These are phyloP conservation scores for Carterocephalus palaemon DNA, from an alignment of 2,888 invertebrate genomes.

Conservation along the genomic window DNA sequence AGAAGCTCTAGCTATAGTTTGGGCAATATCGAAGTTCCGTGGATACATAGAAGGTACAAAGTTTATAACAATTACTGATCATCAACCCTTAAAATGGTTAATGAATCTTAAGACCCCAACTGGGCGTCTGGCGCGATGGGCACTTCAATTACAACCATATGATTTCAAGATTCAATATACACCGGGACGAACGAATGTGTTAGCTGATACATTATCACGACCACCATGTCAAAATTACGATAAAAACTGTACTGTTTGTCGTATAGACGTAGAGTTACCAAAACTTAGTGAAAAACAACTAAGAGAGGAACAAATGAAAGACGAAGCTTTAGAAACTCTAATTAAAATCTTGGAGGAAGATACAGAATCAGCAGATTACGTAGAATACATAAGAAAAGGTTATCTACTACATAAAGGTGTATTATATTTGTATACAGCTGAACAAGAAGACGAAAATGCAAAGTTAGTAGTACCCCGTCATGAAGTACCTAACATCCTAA, in stretches of 20 bases:
- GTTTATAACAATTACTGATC: slow-evolving; percentile 25
- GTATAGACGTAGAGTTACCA: neutral
- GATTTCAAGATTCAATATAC: slow-evolving; percentile 25
- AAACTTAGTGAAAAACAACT: slow-evolving; percentile 7
- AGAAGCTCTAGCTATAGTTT: slow-evolving; percentile 29
- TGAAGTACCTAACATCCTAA: neutral
- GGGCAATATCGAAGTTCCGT: slow-evolving; percentile 30
- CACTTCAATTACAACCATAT: slow-evolving; percentile 26
- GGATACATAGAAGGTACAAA: slow-evolving; percentile 33
- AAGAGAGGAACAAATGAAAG: slow-evolving; percentile 21
- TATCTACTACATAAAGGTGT: slow-evolving; percentile 1
- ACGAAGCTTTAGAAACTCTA: slow-evolving; percentile 11
- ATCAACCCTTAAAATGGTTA: slow-evolving; percentile 29
- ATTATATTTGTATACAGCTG: neutral
- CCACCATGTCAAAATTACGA: slow-evolving; percentile 23
- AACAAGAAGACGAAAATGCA: neutral
- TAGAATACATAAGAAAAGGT: neutral
- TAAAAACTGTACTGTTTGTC: neutral
- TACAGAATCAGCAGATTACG: neutral
- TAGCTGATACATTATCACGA: slow-evolving; percentile 29
- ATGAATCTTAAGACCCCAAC: slow-evolving; percentile 25
- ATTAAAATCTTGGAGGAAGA: slow-evolving; percentile 20
- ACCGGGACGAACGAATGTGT: slow-evolving; percentile 26
- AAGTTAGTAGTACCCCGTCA: neutral
- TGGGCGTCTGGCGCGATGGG: slow-evolving; percentile 30